Percentiles rank a stretch among this genome's conserved stretches.
Evolutionary conservation across 2,113 vertebrate species (phyloP).

Genomic region (Onychostruthus taczanowskii): DNA sequence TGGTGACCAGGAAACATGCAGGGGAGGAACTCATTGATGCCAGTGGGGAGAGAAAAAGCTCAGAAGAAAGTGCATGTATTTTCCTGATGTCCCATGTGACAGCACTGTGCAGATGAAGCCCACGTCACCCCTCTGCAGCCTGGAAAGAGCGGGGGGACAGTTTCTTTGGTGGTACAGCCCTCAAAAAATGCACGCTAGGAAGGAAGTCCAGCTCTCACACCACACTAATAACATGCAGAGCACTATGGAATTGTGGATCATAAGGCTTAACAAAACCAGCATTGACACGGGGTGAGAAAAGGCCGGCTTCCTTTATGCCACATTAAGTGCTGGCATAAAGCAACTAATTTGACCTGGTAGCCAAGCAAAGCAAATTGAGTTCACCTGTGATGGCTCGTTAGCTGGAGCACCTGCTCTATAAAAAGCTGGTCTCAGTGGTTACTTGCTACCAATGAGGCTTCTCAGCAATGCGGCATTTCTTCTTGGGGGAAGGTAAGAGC

Average conservation of each 20-base stretch:
- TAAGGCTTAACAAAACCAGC: background rate
- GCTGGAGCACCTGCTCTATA: background rate
- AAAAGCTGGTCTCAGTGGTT: background rate
- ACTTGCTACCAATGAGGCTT: accelerated
- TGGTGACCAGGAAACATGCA: background rate
- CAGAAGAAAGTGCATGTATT: accelerated
- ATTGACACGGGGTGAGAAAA: background rate
- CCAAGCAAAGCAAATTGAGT: background rate
- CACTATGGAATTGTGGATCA: background rate
- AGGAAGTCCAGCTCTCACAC: background rate
- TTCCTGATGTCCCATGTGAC: background rate
- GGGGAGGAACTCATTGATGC: background rate
- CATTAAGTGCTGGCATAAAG: background rate
- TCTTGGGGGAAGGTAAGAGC: background rate
- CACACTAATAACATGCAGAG: background rate
- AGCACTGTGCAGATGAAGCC: background rate
- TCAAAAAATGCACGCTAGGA: background rate
- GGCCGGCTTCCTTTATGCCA: background rate
- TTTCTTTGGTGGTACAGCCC: background rate
- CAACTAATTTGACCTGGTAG: background rate
- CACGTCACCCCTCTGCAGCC: accelerated
- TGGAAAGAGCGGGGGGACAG: accelerated
- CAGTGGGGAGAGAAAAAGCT: background rate
- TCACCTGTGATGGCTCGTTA: background rate
- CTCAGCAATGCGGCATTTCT: accelerated